phyloP scores from a whole-genome alignment of 2,113 vertebrate species.

The Oreocharis arfaki region DNA sequence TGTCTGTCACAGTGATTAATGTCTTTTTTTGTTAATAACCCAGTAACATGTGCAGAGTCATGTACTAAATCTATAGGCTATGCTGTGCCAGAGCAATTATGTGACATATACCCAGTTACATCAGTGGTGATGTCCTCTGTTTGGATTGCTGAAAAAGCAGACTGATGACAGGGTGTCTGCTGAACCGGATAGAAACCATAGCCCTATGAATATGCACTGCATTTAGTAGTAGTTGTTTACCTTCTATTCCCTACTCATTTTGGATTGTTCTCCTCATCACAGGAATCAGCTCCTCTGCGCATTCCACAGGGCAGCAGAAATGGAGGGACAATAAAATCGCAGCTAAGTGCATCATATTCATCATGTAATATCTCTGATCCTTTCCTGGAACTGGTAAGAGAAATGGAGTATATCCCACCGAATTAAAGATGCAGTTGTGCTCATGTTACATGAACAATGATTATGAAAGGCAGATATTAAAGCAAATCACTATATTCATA shows the following conservation, averaged over 20 bases:
- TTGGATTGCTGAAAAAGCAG: neutral
- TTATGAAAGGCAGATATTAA: neutral
- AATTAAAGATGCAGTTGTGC: neutral
- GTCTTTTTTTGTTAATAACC: constrained; percentile 62
- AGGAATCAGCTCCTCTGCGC: neutral
- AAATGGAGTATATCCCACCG: neutral
- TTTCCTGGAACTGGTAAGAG: neutral
- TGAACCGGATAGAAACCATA: neutral
- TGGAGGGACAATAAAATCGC: neutral
- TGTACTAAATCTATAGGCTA: neutral
- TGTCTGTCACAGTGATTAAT: constrained; percentile 67
- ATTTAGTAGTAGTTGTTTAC: neutral
- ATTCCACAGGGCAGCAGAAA: neutral
- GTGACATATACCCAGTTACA: neutral
- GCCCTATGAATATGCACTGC: neutral
- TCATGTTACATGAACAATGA: neutral
- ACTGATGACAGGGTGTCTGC: neutral
- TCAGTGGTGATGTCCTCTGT: neutral
- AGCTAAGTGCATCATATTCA: neutral
- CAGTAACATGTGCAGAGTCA: neutral
- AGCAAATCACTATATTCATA: neutral
- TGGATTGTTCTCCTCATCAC: neutral
- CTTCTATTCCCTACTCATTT: neutral
- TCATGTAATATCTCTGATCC: neutral
- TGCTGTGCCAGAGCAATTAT: neutral